These are phyloP conservation scores for Phoronis australis DNA, from an alignment of 2,888 invertebrate species.

Conservation along the genomic window DNA sequence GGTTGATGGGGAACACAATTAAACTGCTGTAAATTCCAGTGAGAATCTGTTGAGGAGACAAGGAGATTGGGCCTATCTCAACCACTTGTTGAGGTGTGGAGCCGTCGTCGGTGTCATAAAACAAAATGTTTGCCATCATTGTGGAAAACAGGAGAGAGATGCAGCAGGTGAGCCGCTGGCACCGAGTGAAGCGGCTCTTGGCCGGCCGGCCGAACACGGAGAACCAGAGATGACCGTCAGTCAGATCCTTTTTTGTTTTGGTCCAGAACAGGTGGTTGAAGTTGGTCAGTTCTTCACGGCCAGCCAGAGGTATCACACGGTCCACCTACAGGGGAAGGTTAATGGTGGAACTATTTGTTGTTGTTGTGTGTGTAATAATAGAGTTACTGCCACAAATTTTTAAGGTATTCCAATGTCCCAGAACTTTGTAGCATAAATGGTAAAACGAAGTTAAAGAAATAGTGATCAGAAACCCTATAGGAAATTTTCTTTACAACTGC, in stretches of 20 bases:
- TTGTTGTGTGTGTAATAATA: no score
- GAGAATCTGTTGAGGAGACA: constrained; percentile 34
- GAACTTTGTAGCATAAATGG: no score
- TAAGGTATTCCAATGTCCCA: no score
- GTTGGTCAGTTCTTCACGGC: constrained; percentile 17
- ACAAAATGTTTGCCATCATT: constrained; percentile 52
- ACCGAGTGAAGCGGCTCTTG: constrained; percentile 35
- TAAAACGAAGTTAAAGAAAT: no score
- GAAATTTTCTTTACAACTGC: no score
- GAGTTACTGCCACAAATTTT: no score
- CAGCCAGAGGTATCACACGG: constrained; percentile 20
- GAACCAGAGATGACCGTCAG: constrained; percentile 26
- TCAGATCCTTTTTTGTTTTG: constrained; percentile 18
- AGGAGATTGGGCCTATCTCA: constrained; percentile 41
- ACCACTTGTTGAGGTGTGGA: constrained; percentile 16
- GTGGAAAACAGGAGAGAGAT: constrained; percentile 47
- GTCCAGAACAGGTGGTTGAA: constrained; percentile 25
- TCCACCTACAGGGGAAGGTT: no score
- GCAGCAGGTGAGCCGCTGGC: constrained; percentile 40
- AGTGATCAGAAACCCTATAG: no score
- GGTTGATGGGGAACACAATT: constrained; percentile 18
- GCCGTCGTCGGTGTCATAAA: constrained; percentile 4
- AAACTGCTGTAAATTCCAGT: constrained; percentile 15
- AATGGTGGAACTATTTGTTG: no score
- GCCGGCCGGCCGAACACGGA: constrained; percentile 23